These are phyloP conservation scores for Pristionchus arcanus DNA, from an alignment of 2,888 invertebrate species.

Conservation along the genomic window DNA sequence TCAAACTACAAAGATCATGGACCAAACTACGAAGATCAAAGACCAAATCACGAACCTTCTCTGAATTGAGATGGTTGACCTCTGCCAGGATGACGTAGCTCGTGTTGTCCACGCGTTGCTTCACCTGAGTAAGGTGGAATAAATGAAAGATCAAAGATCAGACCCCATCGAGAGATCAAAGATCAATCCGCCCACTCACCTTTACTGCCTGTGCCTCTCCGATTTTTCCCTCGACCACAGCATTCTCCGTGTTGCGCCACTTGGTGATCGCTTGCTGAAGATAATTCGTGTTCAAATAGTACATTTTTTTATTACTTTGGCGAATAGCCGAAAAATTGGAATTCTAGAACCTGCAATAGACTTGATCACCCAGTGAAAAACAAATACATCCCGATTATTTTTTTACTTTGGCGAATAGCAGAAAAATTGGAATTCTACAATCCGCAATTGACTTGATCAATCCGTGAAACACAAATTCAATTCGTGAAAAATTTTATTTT, in stretches of 20 bases:
- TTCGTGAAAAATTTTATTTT: not conserved
- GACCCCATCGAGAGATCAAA: not conserved
- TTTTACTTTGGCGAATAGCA: too few relatives aligned
- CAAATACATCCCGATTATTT: not conserved
- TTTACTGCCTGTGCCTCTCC: conserved; percentile 54
- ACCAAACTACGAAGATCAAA: not conserved
- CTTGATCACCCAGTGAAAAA: too few relatives aligned
- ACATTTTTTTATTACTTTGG: too few relatives aligned
- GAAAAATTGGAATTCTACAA: too few relatives aligned
- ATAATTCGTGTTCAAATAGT: not conserved
- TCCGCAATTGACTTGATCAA: not conserved
- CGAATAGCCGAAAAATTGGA: too few relatives aligned
- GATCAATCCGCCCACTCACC: conserved; percentile 83
- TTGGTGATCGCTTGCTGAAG: conserved; percentile 69
- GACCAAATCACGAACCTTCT: conserved; percentile 79
- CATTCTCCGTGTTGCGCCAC: conserved; percentile 61
- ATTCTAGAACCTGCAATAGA: too few relatives aligned
- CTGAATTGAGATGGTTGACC: conserved; percentile 92
- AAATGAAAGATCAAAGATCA: not conserved
- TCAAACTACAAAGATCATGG: not conserved
- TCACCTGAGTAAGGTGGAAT: conserved; percentile 63
- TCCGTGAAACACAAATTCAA: not conserved
- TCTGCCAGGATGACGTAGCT: conserved; percentile 95
- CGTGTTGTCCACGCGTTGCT: conserved; percentile 89
- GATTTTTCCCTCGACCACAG: conserved; percentile 61